phyloP scores from a whole-genome alignment of 2,113 vertebrate species.

The Tursiops truncatus region DNA sequence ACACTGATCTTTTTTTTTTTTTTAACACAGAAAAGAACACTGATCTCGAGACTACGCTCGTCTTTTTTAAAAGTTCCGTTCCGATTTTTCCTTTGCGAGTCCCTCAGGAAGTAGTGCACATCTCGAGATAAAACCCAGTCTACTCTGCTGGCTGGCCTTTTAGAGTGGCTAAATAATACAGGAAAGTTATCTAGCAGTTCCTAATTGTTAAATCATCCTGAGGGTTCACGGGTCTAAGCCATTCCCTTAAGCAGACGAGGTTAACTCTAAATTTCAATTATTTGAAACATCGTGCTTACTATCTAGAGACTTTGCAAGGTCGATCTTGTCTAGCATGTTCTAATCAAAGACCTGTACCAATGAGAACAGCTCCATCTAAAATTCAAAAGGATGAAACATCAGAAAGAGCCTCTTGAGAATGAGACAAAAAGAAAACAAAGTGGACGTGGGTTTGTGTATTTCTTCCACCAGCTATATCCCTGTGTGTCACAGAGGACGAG shows the following conservation, averaged over 20 bases:
- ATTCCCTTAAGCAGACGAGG: not conserved
- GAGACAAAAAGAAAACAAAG: not conserved
- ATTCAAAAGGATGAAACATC: not conserved
- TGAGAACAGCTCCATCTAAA: not conserved
- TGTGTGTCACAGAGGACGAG: not conserved
- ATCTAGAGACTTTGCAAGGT: not conserved
- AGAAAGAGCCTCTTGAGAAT: not conserved
- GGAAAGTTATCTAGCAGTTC: not conserved
- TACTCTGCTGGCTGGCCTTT: not conserved
- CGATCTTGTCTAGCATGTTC: not conserved
- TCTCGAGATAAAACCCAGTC: not conserved
- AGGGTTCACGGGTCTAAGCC: not conserved
- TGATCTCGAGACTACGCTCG: not conserved
- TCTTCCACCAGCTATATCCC: not conserved
- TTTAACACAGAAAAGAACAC: not conserved
- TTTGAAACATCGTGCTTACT: not conserved
- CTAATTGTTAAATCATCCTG: not conserved
- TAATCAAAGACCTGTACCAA: not conserved
- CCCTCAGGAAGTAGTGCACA: not conserved
- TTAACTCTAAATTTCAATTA: not conserved
- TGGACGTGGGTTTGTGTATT: not conserved
- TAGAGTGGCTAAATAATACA: not conserved
- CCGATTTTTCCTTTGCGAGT: not conserved
- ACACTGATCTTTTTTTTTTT: not conserved
- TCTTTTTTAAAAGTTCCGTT: not conserved